These are phyloP conservation scores for Polyergus mexicanus DNA, from an alignment of 1,140 invertebrate species.

Conservation along the genomic window DNA sequence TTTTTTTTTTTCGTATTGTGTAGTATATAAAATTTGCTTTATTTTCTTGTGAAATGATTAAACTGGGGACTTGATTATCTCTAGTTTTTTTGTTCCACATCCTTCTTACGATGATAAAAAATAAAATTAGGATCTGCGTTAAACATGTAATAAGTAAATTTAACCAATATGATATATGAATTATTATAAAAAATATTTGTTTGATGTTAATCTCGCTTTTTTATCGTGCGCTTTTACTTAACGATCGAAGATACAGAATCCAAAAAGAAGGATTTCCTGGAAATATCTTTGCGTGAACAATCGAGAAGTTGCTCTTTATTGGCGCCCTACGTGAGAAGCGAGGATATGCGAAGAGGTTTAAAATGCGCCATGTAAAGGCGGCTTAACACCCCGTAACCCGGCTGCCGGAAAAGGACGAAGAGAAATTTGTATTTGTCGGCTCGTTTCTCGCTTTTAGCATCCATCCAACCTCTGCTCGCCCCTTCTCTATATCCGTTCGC, in stretches of 20 bases:
- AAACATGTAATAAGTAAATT: background rate
- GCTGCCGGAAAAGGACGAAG: constrained; percentile 52
- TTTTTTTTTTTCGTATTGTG: too few species aligned
- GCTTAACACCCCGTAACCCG: constrained; percentile 64
- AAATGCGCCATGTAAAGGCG: constrained; percentile 61
- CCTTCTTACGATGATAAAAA: background rate
- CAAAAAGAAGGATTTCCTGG: constrained; percentile 4
- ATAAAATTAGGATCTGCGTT: background rate
- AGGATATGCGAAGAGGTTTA: constrained; percentile 70
- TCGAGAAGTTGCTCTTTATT: constrained; percentile 15
- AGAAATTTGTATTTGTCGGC: constrained; percentile 76
- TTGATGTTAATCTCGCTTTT: background rate
- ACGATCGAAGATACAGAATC: background rate
- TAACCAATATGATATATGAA: background rate
- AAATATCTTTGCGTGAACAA: background rate
- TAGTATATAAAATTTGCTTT: background rate
- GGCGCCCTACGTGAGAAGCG: constrained; percentile 19
- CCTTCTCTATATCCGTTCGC: background rate
- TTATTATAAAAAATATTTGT: background rate
- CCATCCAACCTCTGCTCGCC: constrained; percentile 40
- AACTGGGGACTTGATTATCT: background rate
- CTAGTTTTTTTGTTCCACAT: background rate
- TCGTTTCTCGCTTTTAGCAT: constrained; percentile 73
- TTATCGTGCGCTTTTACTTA: background rate
- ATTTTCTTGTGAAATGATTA: constrained; percentile 7